These are phyloP conservation scores for Meda fulgida DNA, from an alignment of 2,797 vertebrate species.

Conservation along the genomic window DNA sequence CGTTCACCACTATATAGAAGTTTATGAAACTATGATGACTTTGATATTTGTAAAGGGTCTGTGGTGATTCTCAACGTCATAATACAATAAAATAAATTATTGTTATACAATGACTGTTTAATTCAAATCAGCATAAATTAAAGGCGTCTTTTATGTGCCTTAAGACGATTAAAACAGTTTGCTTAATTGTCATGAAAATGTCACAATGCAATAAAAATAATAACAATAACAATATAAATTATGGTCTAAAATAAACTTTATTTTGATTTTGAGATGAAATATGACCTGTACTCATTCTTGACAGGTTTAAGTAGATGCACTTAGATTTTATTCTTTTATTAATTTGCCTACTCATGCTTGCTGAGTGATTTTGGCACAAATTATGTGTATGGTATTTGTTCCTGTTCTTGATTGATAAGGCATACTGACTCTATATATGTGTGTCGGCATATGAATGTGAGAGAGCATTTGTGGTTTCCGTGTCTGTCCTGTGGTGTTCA, in stretches of 20 bases:
- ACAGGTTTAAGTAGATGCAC: neutral
- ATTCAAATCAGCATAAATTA: neutral
- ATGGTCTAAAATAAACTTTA: neutral
- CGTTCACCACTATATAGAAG: neutral
- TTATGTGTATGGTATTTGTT: neutral
- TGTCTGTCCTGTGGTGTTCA: slow-evolving; percentile 41
- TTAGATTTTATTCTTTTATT: neutral
- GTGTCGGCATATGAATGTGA: slow-evolving; percentile 18
- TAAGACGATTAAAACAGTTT: neutral
- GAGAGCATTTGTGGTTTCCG: slow-evolving; percentile 24
- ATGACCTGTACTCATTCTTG: neutral
- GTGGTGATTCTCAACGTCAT: neutral
- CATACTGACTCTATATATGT: neutral
- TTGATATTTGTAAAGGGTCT: neutral
- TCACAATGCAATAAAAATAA: neutral
- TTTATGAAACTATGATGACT: neutral
- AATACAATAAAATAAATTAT: neutral
- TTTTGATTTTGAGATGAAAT: neutral
- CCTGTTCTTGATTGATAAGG: neutral
- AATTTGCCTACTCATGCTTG: neutral
- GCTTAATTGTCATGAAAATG: neutral
- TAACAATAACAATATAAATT: too few species aligned
- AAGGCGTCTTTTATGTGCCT: neutral
- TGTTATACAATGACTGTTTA: neutral
- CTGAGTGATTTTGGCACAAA: neutral